Evolutionary conservation across 2,797 vertebrate genomes (phyloP).

Genomic region (Kryptopterus vitreolus): DNA sequence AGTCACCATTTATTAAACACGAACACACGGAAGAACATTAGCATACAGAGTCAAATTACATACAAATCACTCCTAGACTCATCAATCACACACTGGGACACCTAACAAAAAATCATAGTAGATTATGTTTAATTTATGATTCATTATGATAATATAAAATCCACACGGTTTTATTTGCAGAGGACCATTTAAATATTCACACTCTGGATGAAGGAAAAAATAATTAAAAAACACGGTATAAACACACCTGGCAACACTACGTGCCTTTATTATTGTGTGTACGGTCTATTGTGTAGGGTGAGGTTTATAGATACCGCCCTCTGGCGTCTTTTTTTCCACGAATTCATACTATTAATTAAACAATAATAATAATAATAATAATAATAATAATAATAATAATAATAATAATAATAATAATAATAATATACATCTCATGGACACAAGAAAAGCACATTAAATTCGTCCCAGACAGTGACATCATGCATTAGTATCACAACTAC

Average conservation of each 20-base stretch:
- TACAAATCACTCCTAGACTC: too few species aligned
- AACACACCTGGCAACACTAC: neutral
- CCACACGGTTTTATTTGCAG: neutral
- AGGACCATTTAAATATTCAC: neutral
- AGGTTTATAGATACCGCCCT: constrained; percentile 12
- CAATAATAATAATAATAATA: neutral
- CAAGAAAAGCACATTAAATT: neutral
- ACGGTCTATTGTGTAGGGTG: neutral
- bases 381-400: neutral
- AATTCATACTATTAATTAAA: neutral
- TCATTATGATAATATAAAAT: neutral
- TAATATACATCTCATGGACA: neutral
- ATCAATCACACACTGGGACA: too few species aligned
- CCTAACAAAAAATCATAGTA: too few species aligned
- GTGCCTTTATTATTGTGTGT: neutral
- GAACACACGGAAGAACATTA: neutral
- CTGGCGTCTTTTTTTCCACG: constrained; percentile 7
- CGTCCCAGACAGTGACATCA: neutral
- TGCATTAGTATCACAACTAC: neutral
- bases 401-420: neutral
- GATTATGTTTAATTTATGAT: too few species aligned
- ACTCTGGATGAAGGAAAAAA: neutral
- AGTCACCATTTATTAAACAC: neutral
- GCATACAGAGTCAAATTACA: neutral
- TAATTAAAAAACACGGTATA: neutral